A percentile compares a stretch with the other conserved stretches of the same genome.
These are phyloP conservation scores for Phthorimaea operculella DNA, from an alignment of 1,140 invertebrate species.

Conservation along the genomic window DNA sequence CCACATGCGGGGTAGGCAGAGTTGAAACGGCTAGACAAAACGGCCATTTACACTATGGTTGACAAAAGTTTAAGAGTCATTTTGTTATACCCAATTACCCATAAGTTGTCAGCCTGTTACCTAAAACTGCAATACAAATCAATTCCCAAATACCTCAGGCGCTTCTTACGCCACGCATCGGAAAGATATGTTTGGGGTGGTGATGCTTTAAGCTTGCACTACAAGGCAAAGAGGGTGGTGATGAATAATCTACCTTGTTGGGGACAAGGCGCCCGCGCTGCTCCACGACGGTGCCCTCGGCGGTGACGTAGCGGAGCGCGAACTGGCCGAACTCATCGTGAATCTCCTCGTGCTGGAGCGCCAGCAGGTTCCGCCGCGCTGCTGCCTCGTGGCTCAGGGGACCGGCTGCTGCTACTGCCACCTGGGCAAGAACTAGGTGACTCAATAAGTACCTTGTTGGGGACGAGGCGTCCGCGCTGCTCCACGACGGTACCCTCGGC, in stretches of 20 bases:
- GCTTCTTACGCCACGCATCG: too few relatives aligned
- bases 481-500: slow-evolving; percentile 46
- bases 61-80: too few relatives aligned
- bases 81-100: too few relatives aligned
- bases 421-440: slow-evolving; percentile 1
- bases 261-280: slow-evolving; percentile 47
- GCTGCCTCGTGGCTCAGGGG: slow-evolving; percentile 6
- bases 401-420: slow-evolving; percentile 1
- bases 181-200: too few relatives aligned
- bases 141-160: too few relatives aligned
- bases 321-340: slow-evolving; percentile 17
- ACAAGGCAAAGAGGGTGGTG: too few relatives aligned
- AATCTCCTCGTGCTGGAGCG: slow-evolving; percentile 37
- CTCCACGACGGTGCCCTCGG: slow-evolving; percentile 43
- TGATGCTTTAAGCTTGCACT: too few relatives aligned
- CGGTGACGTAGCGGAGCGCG: slow-evolving; percentile 48
- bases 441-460: slow-evolving; percentile 8
- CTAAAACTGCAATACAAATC: too few relatives aligned
- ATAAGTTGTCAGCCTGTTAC: too few relatives aligned
- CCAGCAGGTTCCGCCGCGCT: slow-evolving; percentile 18
- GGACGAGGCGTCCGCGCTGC: slow-evolving; percentile 45
- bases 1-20: too few relatives aligned
- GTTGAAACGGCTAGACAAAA: too few relatives aligned
- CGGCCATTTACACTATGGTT: too few relatives aligned
- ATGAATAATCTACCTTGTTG: background rate